Evolutionary conservation across 2,797 vertebrate genomes (phyloP).

Genomic region (Tenualosa ilisha): DNA sequence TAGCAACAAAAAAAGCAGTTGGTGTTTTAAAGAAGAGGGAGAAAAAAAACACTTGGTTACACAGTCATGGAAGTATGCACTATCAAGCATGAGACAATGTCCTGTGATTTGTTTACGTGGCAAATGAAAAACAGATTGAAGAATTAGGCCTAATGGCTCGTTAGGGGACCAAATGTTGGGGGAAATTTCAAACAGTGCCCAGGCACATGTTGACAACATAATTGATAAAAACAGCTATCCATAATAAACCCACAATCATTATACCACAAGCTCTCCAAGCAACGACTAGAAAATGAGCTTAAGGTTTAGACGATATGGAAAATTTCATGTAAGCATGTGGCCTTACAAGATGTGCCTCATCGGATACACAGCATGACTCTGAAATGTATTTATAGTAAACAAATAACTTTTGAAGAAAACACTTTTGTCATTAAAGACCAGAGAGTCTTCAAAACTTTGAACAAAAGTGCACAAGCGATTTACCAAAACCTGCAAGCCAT

Average conservation of each 20-base stretch:
- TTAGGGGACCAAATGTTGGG: slow-evolving; percentile 48
- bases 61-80: slow-evolving; percentile 68
- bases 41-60: slow-evolving; percentile 57
- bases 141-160: slow-evolving; percentile 55
- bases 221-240: slow-evolving; percentile 37
- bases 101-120: slow-evolving; percentile 64
- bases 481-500: neutral
- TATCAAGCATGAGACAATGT: slow-evolving; percentile 70
- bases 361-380: neutral
- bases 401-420: neutral
- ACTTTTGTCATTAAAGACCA: neutral
- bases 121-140: slow-evolving; percentile 71
- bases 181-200: slow-evolving; percentile 49
- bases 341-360: neutral
- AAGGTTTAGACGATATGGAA: neutral
- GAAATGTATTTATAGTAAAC: neutral
- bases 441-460: neutral
- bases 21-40: slow-evolving; percentile 29
- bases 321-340: neutral
- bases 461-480: no score
- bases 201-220: slow-evolving; percentile 52
- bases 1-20: slow-evolving; percentile 57
- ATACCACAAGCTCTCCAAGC: neutral
- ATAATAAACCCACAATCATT: slow-evolving; percentile 16
- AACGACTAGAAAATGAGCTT: neutral